Conservation (phyloP, 1,140 invertebrate species). For the Watersipora subatra region DNA sequence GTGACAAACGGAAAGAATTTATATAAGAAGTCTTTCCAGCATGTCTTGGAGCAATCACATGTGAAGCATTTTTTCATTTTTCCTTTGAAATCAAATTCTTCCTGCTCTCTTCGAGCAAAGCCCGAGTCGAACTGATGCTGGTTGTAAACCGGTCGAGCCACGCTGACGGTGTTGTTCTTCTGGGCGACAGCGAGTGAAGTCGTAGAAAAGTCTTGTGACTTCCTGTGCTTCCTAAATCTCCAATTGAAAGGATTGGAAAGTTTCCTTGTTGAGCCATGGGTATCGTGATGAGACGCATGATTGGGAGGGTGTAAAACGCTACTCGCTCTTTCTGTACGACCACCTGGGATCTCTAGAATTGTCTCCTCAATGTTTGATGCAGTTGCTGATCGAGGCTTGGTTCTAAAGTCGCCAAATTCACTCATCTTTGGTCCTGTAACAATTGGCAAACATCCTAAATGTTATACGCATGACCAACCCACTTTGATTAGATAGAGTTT, state of each 20-base stretch:
- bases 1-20: conserved; percentile 27
- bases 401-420: background rate
- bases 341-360: background rate
- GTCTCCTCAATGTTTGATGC: background rate
- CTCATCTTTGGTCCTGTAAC: too few species aligned
- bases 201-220: background rate
- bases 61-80: conserved; percentile 8
- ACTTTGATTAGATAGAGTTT: too few species aligned
- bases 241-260: background rate
- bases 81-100: conserved; percentile 12
- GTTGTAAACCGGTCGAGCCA: conserved; percentile 25
- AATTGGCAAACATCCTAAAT: too few species aligned
- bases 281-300: too few species aligned
- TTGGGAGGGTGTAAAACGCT: background rate
- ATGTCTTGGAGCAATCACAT: conserved; percentile 20
- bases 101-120: conserved; percentile 14
- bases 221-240: background rate
- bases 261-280: background rate
- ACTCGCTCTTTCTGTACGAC: background rate
- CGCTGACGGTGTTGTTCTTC: background rate
- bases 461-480: too few species aligned
- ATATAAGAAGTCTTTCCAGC: conserved; percentile 19
- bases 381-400: background rate
- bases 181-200: background rate
- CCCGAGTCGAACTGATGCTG: conserved; percentile 36